These are phyloP conservation scores for Drosophila borealis DNA, from an alignment of 2,888 invertebrate genomes.

Conservation along the genomic window DNA sequence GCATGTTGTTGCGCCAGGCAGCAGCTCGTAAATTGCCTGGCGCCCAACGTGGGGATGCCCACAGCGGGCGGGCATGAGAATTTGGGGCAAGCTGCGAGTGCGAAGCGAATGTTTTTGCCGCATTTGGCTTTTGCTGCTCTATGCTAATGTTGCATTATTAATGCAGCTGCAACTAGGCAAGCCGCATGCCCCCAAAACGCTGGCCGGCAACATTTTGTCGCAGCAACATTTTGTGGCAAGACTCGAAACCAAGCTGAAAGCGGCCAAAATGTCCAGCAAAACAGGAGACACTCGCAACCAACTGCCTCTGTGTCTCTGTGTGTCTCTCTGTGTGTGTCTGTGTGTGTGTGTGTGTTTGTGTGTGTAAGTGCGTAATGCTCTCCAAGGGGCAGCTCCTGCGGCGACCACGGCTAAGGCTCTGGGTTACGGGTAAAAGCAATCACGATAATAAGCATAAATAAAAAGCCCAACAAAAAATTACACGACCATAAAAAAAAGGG, in stretches of 20 bases:
- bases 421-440: conserved; percentile 63
- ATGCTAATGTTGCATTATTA: conserved; percentile 71
- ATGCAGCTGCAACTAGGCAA: conserved; percentile 60
- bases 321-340: background rate
- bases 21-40: conserved; percentile 64
- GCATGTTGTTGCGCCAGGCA: conserved; percentile 59
- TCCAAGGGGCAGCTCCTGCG: conserved; percentile 28
- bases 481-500: conserved; percentile 75
- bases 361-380: conserved; percentile 42
- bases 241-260: conserved; percentile 2
- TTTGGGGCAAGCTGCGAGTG: background rate
- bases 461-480: conserved; percentile 73
- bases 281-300: conserved; percentile 17
- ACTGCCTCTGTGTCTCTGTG: background rate
- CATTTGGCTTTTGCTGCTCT: conserved; percentile 3
- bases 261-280: conserved; percentile 24
- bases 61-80: conserved; percentile 3
- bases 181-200: conserved; percentile 24
- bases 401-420: conserved; percentile 19
- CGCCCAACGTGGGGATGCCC: conserved; percentile 58
- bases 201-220: conserved; percentile 28
- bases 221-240: conserved; percentile 28
- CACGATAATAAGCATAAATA: conserved; percentile 79
- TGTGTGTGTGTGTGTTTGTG: conserved; percentile 14
- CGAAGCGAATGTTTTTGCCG: conserved; percentile 19